Conservation (phyloP, 2,888 invertebrate species). For the Thyatira batis region DNA sequence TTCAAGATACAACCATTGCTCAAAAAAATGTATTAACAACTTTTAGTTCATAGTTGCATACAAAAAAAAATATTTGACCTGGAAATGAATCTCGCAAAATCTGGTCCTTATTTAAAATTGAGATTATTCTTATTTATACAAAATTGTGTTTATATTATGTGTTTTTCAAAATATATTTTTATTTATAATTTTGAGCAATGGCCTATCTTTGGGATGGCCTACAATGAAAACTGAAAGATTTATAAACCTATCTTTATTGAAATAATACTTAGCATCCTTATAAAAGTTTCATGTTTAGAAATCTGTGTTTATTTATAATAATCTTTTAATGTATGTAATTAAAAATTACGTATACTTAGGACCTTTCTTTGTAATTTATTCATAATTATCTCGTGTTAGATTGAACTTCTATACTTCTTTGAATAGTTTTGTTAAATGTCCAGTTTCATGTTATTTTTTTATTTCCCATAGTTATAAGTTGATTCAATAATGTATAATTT, state of each 20-base stretch:
- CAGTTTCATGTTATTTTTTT: conserved; percentile 1
- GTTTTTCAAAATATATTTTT: too few relatives aligned
- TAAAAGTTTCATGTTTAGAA: background rate
- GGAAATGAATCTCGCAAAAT: too few relatives aligned
- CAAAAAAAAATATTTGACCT: too few relatives aligned
- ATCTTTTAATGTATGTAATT: background rate
- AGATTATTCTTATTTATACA: too few relatives aligned
- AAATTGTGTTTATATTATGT: too few relatives aligned
- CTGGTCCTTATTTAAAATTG: too few relatives aligned
- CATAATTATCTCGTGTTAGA: background rate
- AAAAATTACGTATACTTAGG: background rate
- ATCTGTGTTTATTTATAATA: background rate
- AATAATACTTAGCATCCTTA: background rate
- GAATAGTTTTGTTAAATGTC: background rate
- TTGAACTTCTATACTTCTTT: background rate
- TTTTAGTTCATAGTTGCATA: background rate
- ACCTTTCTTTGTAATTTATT: background rate
- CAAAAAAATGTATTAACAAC: conserved; percentile 11
- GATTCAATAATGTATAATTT: background rate
- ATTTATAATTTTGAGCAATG: conserved; percentile 24
- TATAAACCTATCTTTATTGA: conserved; percentile 9
- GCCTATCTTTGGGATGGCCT: conserved; percentile 19
- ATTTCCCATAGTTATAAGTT: background rate
- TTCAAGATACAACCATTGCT: conserved; percentile 34
- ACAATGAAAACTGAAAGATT: conserved; percentile 7